Conservation (phyloP, 1,140 invertebrate genomes). For the Holcopasites calliopsidis region DNA sequence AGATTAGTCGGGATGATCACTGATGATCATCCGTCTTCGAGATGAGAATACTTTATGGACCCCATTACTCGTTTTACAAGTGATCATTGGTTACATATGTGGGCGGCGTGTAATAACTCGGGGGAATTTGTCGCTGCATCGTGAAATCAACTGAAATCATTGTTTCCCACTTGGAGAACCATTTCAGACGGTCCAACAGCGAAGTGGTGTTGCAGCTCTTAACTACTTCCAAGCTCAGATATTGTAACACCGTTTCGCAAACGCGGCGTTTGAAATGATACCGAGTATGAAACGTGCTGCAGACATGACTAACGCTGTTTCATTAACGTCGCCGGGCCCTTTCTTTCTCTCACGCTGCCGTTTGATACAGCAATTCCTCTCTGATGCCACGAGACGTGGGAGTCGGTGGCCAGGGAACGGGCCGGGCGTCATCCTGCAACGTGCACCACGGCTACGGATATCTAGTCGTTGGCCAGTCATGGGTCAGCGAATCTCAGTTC, state of each 20-base stretch:
- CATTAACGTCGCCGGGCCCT: conserved; percentile 49
- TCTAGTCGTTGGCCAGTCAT: conserved; percentile 73
- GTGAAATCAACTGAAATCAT: no score
- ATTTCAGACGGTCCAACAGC: no score
- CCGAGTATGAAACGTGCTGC: conserved; percentile 50
- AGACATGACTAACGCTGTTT: conserved; percentile 61
- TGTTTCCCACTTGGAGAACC: no score
- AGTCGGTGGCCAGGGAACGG: conserved; percentile 61
- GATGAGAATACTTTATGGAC: no score
- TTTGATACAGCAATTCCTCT: conserved; percentile 58
- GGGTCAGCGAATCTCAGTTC: conserved; percentile 77
- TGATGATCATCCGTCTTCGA: neutral
- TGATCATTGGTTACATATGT: no score
- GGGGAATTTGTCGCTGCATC: no score
- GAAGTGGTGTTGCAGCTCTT: no score
- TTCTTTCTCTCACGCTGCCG: conserved; percentile 62
- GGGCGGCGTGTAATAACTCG: no score
- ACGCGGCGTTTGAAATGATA: conserved; percentile 41
- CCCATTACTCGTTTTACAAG: no score
- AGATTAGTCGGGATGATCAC: neutral
- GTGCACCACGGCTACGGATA: conserved; percentile 57
- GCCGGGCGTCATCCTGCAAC: conserved; percentile 68
- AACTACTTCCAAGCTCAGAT: neutral
- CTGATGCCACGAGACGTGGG: conserved; percentile 59
- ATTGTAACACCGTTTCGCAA: conserved; percentile 50